Percentiles rank a stretch among this genome's conserved stretches.
phyloP scores from a whole-genome alignment of 2,113 vertebrate genomes.

The Ailuropoda melanoleuca region DNA sequence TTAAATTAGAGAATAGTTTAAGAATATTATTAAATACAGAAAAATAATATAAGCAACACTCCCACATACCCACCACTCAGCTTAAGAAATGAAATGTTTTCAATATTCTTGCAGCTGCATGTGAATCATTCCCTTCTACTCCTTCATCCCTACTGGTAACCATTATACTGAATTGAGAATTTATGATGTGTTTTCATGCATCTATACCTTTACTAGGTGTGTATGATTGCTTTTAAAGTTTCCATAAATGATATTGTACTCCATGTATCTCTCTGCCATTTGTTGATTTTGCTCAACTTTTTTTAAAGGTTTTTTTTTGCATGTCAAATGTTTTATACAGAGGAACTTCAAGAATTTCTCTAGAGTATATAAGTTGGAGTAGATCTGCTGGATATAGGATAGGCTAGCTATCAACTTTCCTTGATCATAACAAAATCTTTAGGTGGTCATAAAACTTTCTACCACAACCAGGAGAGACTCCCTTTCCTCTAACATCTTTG shows the following conservation, averaged over 20 bases:
- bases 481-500: not conserved
- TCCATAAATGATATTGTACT: not conserved
- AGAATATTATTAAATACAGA: not conserved
- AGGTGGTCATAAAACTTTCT: not conserved
- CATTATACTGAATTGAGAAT: not conserved
- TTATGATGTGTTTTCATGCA: not conserved
- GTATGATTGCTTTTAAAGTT: not conserved
- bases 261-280: not conserved
- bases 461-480: not conserved
- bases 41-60: not conserved
- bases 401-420: not conserved
- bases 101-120: not conserved
- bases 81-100: not conserved
- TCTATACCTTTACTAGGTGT: not conserved
- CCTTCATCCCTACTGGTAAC: not conserved
- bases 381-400: not conserved
- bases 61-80: not conserved
- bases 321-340: not conserved
- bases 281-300: not conserved
- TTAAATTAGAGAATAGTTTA: not conserved
- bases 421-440: not conserved
- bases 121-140: not conserved
- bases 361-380: not conserved
- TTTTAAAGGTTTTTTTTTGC: not conserved
- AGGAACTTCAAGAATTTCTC: not conserved